A percentile compares a stretch with the other conserved stretches of the same genome.
phyloP scores from a whole-genome alignment of 2,113 vertebrate species.

The Ploceus nigricollis region DNA sequence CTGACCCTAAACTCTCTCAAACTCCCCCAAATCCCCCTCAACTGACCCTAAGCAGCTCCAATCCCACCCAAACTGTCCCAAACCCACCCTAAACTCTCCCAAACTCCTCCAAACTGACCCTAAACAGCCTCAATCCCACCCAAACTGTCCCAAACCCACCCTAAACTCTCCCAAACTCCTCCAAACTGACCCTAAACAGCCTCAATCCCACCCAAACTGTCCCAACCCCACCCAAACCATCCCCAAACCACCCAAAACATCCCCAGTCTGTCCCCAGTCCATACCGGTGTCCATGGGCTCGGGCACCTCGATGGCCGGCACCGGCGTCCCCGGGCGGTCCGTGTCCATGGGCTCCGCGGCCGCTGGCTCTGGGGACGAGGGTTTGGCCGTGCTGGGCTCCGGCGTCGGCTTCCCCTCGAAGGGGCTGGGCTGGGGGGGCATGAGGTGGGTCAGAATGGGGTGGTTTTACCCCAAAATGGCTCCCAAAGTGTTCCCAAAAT shows the following conservation, averaged over 20 bases:
- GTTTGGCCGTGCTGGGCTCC: constrained; percentile 76
- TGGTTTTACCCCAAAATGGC: no score
- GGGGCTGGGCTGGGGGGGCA: constrained; percentile 74
- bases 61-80: no score
- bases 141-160: no score
- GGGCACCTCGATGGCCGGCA: constrained; percentile 83
- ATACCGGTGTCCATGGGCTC: constrained; percentile 78
- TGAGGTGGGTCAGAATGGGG: neutral
- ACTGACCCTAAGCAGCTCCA: no score
- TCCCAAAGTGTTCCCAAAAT: accelerated
- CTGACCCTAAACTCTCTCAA: no score
- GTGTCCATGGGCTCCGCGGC: constrained; percentile 77
- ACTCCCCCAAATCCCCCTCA: no score
- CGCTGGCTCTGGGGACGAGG: constrained; percentile 83
- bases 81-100: no score
- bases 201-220: neutral
- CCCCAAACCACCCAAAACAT: accelerated
- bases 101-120: neutral
- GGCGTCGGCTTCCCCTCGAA: constrained; percentile 82
- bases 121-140: neutral
- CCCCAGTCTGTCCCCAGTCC: accelerated
- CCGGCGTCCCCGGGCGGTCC: constrained; percentile 87
- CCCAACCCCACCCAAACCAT: neutral
- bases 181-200: neutral
- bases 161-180: neutral